A percentile compares a stretch with the other conserved stretches of the same genome.
phyloP scores from a whole-genome alignment of 2,888 invertebrate genomes.

The Diarsia rubi region DNA sequence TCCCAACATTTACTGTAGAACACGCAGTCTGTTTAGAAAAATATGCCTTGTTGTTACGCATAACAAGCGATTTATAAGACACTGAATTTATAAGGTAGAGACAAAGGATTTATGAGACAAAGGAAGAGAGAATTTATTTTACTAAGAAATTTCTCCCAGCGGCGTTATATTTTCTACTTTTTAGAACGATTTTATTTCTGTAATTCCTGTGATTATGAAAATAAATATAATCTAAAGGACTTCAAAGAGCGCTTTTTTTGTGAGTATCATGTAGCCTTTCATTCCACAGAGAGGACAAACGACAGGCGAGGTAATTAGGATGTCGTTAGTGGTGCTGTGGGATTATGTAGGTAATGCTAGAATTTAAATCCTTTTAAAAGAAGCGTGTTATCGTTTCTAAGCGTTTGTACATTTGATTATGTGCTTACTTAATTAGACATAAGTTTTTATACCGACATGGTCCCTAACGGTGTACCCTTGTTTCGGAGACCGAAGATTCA shows the following conservation, averaged over 20 bases:
- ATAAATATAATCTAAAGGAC: conserved; percentile 59
- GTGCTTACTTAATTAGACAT: background rate
- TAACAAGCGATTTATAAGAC: conserved; percentile 70
- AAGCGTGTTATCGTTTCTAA: conserved; percentile 27
- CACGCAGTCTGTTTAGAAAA: conserved; percentile 60
- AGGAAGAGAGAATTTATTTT: conserved; percentile 68
- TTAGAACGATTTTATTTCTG: conserved; percentile 55
- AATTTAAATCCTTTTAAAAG: conserved; percentile 61
- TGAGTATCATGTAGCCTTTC: conserved; percentile 53
- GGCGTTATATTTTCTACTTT: conserved; percentile 58
- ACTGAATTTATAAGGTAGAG: conserved; percentile 65
- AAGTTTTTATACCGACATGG: no score
- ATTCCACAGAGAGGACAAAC: conserved; percentile 62
- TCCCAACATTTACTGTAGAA: conserved; percentile 51
- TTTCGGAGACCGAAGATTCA: no score
- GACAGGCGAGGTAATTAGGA: conserved; percentile 69
- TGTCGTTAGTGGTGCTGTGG: conserved; percentile 64
- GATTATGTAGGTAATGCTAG: conserved; percentile 65
- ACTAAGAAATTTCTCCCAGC: conserved; percentile 56
- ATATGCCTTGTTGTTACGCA: conserved; percentile 66
- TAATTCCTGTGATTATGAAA: conserved; percentile 64
- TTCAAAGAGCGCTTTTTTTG: conserved; percentile 59
- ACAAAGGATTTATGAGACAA: conserved; percentile 71
- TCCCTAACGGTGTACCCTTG: no score
- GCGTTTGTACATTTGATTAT: background rate